Evolutionary conservation across 2,113 vertebrate genomes (phyloP), one percentile per base, ranked within the genome.

Genomic region (Illadopsis cleaveri): DNA sequence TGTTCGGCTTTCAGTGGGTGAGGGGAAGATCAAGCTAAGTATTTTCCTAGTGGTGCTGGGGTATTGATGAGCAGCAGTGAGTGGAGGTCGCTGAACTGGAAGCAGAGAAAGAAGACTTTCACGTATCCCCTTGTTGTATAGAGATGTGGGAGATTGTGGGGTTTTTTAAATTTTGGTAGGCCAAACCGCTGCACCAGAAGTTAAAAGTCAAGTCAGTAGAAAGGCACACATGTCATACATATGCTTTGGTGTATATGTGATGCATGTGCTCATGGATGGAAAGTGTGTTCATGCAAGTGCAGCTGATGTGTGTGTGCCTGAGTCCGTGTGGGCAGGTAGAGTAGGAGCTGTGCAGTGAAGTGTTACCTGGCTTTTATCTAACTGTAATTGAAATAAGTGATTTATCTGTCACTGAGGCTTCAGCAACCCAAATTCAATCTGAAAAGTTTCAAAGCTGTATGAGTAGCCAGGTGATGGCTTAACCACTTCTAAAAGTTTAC

Each of bases 241-340:
- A 37, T 53, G 11, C 76, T 66, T 31, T 87, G 42, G 12, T 66
- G 11, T 30, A 2, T 72, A 15, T 12, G 8, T 53, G 21, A 16
- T 53, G 19, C 35, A 23, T 14, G 37, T 66, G 38, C 69, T 25
- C 33, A 2, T 15, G 23, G 42, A 12, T 47, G 61, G 80, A 30
- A 48, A 44, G 22, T 0, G 0, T 35, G 17, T 42, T 82, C n/a
- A 3, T 38, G 17, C 40, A 56, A 2, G 22, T 80, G 54, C 54
- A 73, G 3, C 37, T 83, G 72, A 2, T n/a, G 7, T 1, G 2
- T 1, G 2, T 60, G 4, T 33, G 42, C 71, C 51, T 0, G 1
- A n/a, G 44, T 82, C 56, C 0, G 0, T 4, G 4, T 15, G 22
- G 17, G 37, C 33, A 14, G 10, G 9, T 15, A 6, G 33, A 58